A percentile compares a stretch with the other conserved stretches of the same genome.
phyloP scores from a whole-genome alignment of 2,888 invertebrate genomes.

The Trachelus tabidus region DNA sequence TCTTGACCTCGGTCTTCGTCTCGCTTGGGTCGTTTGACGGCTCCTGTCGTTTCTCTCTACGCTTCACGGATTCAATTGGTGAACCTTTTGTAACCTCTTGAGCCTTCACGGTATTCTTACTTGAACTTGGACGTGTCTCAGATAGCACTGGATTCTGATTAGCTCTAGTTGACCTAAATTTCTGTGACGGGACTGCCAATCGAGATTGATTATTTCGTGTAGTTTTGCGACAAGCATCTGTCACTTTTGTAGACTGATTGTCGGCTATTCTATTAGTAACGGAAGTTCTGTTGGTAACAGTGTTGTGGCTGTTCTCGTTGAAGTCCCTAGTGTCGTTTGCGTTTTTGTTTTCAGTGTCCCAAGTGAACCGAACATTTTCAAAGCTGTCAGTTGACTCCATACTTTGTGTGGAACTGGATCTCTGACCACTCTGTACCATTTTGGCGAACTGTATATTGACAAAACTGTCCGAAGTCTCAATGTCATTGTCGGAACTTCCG shows the following conservation, averaged over 20 bases:
- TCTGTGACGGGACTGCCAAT: constrained; percentile 9
- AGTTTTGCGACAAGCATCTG: too few species aligned
- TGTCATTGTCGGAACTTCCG: constrained; percentile 50
- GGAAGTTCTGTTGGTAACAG: too few species aligned
- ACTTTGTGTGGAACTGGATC: constrained; percentile 48
- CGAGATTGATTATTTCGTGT: constrained; percentile 5
- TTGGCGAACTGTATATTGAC: constrained; percentile 54
- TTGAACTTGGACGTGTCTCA: too few species aligned
- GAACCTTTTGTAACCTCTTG: constrained; percentile 25
- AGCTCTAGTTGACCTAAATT: constrained; percentile 21
- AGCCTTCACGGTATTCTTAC: constrained; percentile 3
- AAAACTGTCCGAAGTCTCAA: constrained; percentile 56
- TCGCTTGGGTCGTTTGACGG: constrained; percentile 16
- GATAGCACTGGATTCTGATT: too few species aligned
- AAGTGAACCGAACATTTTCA: constrained; percentile 43
- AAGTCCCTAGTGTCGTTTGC: constrained; percentile 2
- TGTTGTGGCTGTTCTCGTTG: constrained; percentile 22
- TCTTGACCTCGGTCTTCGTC: constrained; percentile 19
- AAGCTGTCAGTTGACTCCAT: constrained; percentile 51
- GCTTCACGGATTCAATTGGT: constrained; percentile 41
- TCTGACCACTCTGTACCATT: constrained; percentile 33
- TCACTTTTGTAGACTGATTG: background rate
- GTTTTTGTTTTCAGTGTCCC: background rate
- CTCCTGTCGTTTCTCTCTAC: constrained; percentile 32
- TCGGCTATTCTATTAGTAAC: background rate